Evolutionary conservation across 2,888 invertebrate species (phyloP), one percentile per base, ranked within the genome.

Genomic region (Parnassius orleans): DNA sequence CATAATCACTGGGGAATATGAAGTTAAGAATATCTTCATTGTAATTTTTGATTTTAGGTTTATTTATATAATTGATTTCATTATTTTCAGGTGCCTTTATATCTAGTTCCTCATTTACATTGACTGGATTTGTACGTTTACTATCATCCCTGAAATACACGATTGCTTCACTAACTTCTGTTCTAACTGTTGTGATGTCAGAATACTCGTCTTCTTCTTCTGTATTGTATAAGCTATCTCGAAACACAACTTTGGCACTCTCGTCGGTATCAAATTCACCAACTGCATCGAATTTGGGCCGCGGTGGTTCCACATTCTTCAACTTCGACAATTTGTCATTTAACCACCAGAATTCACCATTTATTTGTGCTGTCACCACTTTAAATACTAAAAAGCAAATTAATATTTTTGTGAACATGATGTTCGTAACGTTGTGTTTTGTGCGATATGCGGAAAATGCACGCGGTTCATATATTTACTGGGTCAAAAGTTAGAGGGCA

Each of bases 341-440:
- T 14, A 89, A 65, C 90, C 90, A 89, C 90, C 89, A 87, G 71
- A 90, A 90, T 68, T 86, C 83, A 46, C 90, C 90, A 59, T 84
- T 81, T 24, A 87, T 62, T 76, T 91, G 90, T 48, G 82, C 71
- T 9, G 70, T 65, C 50, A 73, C 75, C 33, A 73, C 67, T 72
- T 78, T 79, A 5, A 76, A 64, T 24, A 77, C 52, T 59, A 79
- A 61, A 58, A 83, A 59, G 10, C 66, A 72, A 51, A 83, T 66
- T 14, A 81, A 59, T 54, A 73, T 48, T 65, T 69, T 70, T 46
- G 65, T 65, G 46, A 75, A 65, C 87, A 87, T 87, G 66, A 67
- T 79, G 51, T 33, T 33, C 33, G 33, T 41, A 53, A 50, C 62
- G 62, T 63, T 53, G 53, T 58, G 57, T 52, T 63, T 66, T 61